phyloP scores from a whole-genome alignment of 2,888 invertebrate genomes.

The Melieria picta region DNA sequence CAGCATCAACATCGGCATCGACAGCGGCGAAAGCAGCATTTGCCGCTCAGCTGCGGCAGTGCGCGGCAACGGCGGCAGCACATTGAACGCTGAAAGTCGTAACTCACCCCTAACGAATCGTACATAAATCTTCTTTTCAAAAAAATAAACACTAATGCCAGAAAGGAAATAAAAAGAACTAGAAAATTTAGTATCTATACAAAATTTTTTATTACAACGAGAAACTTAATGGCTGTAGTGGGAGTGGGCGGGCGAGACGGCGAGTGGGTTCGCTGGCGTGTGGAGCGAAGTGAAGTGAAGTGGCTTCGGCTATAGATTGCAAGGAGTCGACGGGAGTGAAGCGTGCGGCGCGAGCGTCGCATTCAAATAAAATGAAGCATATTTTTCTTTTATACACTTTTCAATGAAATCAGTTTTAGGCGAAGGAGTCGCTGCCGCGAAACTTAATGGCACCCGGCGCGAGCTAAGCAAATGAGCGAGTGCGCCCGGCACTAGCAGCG shows the following conservation, averaged over 20 bases:
- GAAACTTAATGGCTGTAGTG: conserved; percentile 63
- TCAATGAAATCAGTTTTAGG: conserved; percentile 13
- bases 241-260: conserved; percentile 38
- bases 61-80: conserved; percentile 32
- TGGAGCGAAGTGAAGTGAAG: conserved; percentile 13
- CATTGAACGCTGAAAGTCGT: conserved; percentile 38
- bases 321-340: neutral
- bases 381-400: conserved; percentile 39
- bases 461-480: neutral
- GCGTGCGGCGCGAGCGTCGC: neutral
- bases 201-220: conserved; percentile 64
- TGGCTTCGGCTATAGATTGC: conserved; percentile 2
- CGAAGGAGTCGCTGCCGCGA: neutral
- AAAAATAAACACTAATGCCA: conserved; percentile 62
- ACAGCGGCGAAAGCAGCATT: no score
- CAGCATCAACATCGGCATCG: conserved; percentile 49
- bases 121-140: conserved; percentile 66
- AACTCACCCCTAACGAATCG: conserved; percentile 53
- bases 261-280: conserved; percentile 6
- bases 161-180: conserved; percentile 54
- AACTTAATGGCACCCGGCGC: no score
- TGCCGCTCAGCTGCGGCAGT: no score
- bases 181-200: conserved; percentile 55
- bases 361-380: conserved; percentile 47
- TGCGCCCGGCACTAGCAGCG: neutral